These are phyloP conservation scores for Drosophila kanapiae DNA, from an alignment of 1,140 invertebrate species.

Conservation along the genomic window DNA sequence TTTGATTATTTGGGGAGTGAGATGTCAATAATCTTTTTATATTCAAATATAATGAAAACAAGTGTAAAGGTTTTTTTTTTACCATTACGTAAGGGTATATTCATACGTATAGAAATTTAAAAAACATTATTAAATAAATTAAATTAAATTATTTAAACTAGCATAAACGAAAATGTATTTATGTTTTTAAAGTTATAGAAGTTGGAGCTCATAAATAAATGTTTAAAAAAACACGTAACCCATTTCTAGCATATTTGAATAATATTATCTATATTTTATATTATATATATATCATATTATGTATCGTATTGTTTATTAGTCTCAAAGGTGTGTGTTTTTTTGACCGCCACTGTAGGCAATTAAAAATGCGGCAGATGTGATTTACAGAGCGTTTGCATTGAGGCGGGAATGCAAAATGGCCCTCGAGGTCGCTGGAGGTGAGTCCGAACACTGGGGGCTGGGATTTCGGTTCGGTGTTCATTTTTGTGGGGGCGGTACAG, in stretches of 20 bases:
- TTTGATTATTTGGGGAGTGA: no score
- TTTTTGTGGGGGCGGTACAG: constrained; percentile 9
- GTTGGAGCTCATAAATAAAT: neutral
- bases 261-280: neutral
- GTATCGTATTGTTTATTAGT: neutral
- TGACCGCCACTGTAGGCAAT: constrained; percentile 23
- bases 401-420: constrained; percentile 27
- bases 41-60: no score
- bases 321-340: neutral
- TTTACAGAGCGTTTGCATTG: constrained; percentile 76
- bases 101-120: no score
- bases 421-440: constrained; percentile 44
- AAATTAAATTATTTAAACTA: no score
- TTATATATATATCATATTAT: neutral
- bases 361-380: constrained; percentile 66
- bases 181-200: no score
- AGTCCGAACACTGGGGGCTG: constrained; percentile 12
- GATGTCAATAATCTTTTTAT: no score
- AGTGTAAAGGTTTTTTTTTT: no score
- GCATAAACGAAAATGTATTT: no score
- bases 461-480: neutral
- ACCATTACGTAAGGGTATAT: no score
- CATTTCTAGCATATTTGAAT: neutral
- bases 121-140: no score
- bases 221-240: neutral